phyloP scores from a whole-genome alignment of 2,797 vertebrate genomes.

The Sebastes dallii region DNA sequence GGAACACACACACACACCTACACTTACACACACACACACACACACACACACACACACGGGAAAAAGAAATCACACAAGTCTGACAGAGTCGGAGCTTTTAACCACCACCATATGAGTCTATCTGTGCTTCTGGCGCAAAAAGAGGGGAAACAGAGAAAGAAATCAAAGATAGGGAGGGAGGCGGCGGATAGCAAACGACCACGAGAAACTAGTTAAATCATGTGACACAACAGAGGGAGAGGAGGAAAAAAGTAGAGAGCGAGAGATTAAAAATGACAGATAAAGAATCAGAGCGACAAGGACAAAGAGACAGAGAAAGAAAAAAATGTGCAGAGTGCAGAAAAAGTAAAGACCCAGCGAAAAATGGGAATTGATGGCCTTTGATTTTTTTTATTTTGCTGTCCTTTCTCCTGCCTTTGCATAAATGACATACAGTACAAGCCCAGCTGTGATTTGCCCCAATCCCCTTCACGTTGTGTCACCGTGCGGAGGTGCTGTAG shows the following conservation, averaged over 20 bases:
- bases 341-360: conserved; percentile 25
- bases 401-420: conserved; percentile 22
- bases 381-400: conserved; percentile 13
- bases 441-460: conserved; percentile 15
- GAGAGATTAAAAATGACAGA: conserved; percentile 50
- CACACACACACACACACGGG: background rate
- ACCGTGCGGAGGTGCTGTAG: background rate
- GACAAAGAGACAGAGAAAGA: conserved; percentile 35
- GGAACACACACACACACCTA: conserved; percentile 6
- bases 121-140: conserved; percentile 5
- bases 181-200: background rate
- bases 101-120: conserved; percentile 15
- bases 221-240: conserved; percentile 12
- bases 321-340: conserved; percentile 45
- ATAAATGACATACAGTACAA: conserved; percentile 29
- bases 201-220: conserved; percentile 23
- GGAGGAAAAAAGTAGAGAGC: background rate
- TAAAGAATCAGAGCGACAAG: conserved; percentile 53
- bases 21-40: conserved; percentile 4
- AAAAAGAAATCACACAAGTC: background rate
- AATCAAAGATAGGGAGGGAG: background rate
- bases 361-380: conserved; percentile 34
- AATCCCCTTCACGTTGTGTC: background rate
- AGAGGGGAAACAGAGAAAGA: background rate
- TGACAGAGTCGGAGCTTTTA: conserved; percentile 25